Percentiles rank a stretch among this genome's conserved stretches.
Evolutionary conservation across 2,113 vertebrate species (phyloP).

Genomic region (Centrocercus urophasianus): DNA sequence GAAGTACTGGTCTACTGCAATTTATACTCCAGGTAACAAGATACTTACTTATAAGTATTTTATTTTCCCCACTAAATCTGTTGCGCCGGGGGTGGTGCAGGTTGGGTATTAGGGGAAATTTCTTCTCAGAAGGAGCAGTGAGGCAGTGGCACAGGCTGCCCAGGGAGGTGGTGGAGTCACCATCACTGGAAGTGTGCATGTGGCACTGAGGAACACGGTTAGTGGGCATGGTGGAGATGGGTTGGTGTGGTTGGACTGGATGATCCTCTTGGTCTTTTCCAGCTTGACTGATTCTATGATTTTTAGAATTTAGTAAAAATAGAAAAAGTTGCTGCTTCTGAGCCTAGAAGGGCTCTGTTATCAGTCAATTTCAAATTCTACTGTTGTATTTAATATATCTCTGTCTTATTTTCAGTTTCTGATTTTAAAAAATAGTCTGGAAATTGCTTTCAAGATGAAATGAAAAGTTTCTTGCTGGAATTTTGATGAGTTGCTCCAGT

Average conservation of each 20-base stretch:
- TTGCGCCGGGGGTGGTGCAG: background rate
- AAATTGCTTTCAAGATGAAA: background rate
- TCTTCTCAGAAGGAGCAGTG: too few species aligned
- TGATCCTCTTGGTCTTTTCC: too few species aligned
- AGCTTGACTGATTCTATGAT: background rate
- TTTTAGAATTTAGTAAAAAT: background rate
- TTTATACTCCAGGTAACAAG: background rate
- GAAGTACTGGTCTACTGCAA: background rate
- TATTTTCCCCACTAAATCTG: background rate
- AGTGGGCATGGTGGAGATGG: too few species aligned
- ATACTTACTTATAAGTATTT: background rate
- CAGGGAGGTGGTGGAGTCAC: too few species aligned
- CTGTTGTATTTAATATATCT: background rate
- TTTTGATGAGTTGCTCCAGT: background rate
- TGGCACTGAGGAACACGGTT: too few species aligned
- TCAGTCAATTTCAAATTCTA: background rate
- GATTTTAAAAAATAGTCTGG: background rate
- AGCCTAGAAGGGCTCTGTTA: background rate
- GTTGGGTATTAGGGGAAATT: too few species aligned
- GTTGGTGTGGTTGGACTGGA: too few species aligned
- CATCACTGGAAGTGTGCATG: too few species aligned
- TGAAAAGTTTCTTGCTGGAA: background rate
- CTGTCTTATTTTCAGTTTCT: background rate
- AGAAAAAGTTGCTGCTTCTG: background rate
- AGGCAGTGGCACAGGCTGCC: too few species aligned